phyloP scores from a whole-genome alignment of 2,888 invertebrate genomes.

The Drosophila neotestacea region DNA sequence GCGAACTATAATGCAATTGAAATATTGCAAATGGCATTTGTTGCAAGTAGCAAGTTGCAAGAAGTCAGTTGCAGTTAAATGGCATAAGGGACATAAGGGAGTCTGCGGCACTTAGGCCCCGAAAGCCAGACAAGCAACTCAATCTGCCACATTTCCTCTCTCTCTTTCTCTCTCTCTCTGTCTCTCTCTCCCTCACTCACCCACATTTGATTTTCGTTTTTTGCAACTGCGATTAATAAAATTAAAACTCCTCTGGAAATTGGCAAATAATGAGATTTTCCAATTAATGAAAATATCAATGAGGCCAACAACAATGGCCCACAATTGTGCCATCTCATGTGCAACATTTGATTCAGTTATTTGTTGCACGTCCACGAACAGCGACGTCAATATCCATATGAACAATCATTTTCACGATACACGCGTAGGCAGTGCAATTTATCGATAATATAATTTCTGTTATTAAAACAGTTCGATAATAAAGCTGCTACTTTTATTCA shows the following conservation, averaged over 20 bases:
- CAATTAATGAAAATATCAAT: conserved; percentile 45
- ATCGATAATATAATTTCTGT: conserved; percentile 13
- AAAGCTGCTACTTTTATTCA: not conserved
- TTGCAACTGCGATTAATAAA: conserved; percentile 16
- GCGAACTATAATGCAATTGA: conserved; percentile 70
- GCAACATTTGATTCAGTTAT: conserved; percentile 13
- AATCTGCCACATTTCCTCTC: not conserved
- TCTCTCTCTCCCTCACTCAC: not conserved
- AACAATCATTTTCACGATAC: conserved; percentile 10
- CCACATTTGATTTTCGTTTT: not conserved
- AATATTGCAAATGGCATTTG: conserved; percentile 72
- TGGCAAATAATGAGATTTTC: conserved; percentile 38
- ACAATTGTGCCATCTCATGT: conserved; percentile 15
- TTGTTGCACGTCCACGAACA: conserved; percentile 8
- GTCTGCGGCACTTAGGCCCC: conserved; percentile 8
- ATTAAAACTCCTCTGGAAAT: conserved; percentile 27
- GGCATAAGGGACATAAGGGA: conserved; percentile 1
- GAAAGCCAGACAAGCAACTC: conserved; percentile 1
- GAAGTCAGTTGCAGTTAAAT: conserved; percentile 17
- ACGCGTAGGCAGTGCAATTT: not conserved
- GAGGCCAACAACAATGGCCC: conserved; percentile 11
- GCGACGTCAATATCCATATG: conserved; percentile 4
- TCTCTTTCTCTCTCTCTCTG: not conserved
- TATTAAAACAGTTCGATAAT: not conserved
- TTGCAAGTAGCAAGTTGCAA: conserved; percentile 39